A percentile compares a stretch with the other conserved stretches of the same genome.
These are phyloP conservation scores for Spicauda simplicius DNA, from an alignment of 2,888 invertebrate genomes.

Conservation along the genomic window DNA sequence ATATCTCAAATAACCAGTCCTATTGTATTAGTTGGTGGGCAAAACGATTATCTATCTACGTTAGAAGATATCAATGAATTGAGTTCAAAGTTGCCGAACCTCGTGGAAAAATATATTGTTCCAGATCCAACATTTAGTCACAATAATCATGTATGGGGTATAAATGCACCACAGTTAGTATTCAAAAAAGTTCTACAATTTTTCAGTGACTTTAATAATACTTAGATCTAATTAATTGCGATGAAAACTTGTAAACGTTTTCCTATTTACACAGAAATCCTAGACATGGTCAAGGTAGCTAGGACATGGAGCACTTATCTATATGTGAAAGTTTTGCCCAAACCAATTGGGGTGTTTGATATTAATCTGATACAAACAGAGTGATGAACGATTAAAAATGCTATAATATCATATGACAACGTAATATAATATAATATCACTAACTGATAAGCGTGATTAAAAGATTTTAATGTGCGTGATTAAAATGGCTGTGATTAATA, in stretches of 20 bases:
- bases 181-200: slow-evolving; percentile 61
- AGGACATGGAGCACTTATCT: too few species aligned
- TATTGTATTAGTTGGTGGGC: slow-evolving; percentile 63
- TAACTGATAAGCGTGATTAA: too few species aligned
- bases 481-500: too few species aligned
- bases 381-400: too few species aligned
- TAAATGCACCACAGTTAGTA: slow-evolving; percentile 56
- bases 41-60: slow-evolving; percentile 87
- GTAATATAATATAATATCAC: too few species aligned
- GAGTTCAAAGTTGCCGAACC: slow-evolving; percentile 80
- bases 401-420: too few species aligned
- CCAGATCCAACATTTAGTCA: slow-evolving; percentile 79
- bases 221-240: not conserved
- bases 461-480: too few species aligned
- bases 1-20: slow-evolving; percentile 64
- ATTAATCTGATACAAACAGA: too few species aligned
- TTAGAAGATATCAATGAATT: slow-evolving; percentile 83
- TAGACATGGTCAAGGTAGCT: not conserved
- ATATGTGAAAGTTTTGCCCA: too few species aligned
- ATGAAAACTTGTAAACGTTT: not conserved
- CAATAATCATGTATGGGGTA: slow-evolving; percentile 69
- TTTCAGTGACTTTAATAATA: slow-evolving; percentile 46
- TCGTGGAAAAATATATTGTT: slow-evolving; percentile 84
- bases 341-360: too few species aligned
- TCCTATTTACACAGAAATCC: not conserved